Conservation (phyloP, 2,888 invertebrate genomes). For the Yponomeuta plumbellus region DNA sequence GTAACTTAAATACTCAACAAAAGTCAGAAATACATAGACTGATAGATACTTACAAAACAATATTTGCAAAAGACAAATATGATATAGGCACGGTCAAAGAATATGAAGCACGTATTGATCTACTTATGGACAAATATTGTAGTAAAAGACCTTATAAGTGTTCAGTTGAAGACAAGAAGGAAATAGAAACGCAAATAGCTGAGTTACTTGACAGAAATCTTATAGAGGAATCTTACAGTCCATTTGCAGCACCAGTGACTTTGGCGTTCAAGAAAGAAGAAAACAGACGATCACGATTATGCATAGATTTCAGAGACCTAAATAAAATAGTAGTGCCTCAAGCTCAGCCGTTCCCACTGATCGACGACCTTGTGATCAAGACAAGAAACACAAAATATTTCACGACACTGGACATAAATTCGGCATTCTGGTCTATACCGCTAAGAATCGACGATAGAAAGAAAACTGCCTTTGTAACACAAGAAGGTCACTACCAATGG, state of each 20-base stretch:
- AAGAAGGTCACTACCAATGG: constrained; percentile 29
- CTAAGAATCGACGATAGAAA: constrained; percentile 31
- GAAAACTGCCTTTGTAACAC: constrained; percentile 34
- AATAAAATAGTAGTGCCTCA: constrained; percentile 36
- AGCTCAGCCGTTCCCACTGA: constrained; percentile 34
- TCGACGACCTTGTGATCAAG: constrained; percentile 36
- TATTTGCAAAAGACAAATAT: constrained; percentile 21
- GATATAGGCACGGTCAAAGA: constrained; percentile 22
- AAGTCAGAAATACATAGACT: constrained; percentile 3
- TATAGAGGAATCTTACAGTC: constrained; percentile 18
- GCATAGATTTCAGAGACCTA: too few species aligned
- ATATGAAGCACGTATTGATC: constrained; percentile 24
- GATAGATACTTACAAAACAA: constrained; percentile 11
- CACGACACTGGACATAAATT: constrained; percentile 39
- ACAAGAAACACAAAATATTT: constrained; percentile 37
- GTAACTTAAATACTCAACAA: background rate
- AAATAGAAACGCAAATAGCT: constrained; percentile 19
- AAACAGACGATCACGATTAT: constrained; percentile 27
- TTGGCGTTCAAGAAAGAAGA: constrained; percentile 20
- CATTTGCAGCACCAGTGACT: constrained; percentile 20
- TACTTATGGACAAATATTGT: constrained; percentile 22
- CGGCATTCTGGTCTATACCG: constrained; percentile 45
- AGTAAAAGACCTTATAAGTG: constrained; percentile 22
- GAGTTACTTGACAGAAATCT: constrained; percentile 17
- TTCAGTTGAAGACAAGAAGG: constrained; percentile 19